Conservation (phyloP, 2,797 vertebrate species). For the Nasua narica region DNA sequence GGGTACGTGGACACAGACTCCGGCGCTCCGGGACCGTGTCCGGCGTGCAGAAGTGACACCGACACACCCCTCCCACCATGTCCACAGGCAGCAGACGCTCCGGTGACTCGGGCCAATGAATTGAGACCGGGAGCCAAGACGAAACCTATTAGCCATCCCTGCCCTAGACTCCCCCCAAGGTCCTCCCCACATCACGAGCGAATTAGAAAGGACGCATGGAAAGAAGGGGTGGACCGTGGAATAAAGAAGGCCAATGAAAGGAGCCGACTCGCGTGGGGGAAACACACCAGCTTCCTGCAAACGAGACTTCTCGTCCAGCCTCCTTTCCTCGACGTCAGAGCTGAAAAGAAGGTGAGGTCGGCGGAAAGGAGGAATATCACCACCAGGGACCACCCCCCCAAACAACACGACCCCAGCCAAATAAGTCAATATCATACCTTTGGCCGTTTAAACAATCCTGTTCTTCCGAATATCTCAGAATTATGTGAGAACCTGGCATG, state of each 20-base stretch:
- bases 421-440: background rate
- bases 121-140: background rate
- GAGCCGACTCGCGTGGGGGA: background rate
- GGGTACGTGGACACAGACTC: background rate
- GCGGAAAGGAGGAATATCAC: background rate
- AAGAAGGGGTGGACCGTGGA: background rate
- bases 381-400: background rate
- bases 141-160: background rate
- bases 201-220: background rate
- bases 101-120: background rate
- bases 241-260: background rate
- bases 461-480: constrained; percentile 25
- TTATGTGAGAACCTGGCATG: background rate
- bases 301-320: background rate
- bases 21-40: background rate
- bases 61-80: background rate
- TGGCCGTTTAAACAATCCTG: background rate
- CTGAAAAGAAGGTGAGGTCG: background rate
- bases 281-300: background rate
- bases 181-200: background rate
- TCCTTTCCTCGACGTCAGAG: background rate
- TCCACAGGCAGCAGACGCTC: background rate
- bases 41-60: background rate
- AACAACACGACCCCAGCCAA: background rate
- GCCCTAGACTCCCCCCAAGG: background rate